Evolutionary conservation across 1,140 invertebrate genomes (phyloP), one percentile per base, ranked within the genome.

Genomic region (Oryzaephilus surinamensis): DNA sequence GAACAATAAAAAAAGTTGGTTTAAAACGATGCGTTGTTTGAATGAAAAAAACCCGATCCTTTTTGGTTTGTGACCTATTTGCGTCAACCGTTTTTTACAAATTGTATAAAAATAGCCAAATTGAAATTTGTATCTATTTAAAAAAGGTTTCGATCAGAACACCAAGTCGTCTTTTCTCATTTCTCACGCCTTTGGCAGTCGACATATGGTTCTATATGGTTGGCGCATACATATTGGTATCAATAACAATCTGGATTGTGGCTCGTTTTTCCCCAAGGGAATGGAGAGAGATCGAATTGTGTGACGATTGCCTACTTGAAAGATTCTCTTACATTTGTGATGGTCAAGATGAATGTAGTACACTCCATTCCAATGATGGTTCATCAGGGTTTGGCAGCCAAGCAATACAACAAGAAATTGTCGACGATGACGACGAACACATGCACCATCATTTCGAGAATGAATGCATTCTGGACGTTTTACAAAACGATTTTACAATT

Each of bases 131-230:
- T n/a, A n/a, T n/a, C n/a, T n/a, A n/a, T n/a, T n/a, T n/a, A n/a
- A n/a, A n/a, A n/a, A n/a, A 38, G 55, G 47, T 37, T 36, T 79
- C 81, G 6, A 28, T 29, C 24, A 39, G 46, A 10, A 71, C 71
- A 17, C 72, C 72, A 32, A 77, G 79, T 0, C 70, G 77, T 11
- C 65, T 91, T 1, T 91, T 92, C 58, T 86, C 84, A 2, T 93
- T 93, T 59, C 74, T 92, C 60, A 79, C 83, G 46, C 88, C 88
- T 0, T 67, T 92, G 36, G 85, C 85, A 1, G 71, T 81, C 15
- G 81, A 86, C 54, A 86, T 91, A 43, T 85, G 84, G 84, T 58
- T 84, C 7, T 84, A 79, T 58, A 75, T 84, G 45, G 60, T 82
- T 13, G 73, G 73, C 0, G 82, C 81, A 19, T 86, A 86, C 58